A percentile compares a stretch with the other conserved stretches of the same genome.
These are phyloP conservation scores for Todus mexicanus DNA, from an alignment of 2,797 vertebrate genomes.

Conservation along the genomic window DNA sequence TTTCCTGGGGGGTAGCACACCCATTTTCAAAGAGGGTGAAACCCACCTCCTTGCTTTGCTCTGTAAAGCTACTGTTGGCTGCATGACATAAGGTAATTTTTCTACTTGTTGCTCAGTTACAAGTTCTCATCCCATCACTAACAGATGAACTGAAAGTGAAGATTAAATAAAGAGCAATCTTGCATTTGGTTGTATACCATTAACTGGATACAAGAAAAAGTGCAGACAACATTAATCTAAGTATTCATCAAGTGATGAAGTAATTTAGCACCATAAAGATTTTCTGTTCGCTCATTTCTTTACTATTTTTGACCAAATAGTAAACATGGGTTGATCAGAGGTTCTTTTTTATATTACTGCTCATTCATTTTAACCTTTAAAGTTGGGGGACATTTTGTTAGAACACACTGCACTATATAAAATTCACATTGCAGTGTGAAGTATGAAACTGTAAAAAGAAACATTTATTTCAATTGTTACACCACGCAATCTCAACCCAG, in stretches of 20 bases:
- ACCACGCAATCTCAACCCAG: not conserved
- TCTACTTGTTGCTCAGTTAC: not conserved
- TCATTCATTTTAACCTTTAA: slow-evolving; percentile 26
- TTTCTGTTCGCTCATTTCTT: not conserved
- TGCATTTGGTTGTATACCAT: not conserved
- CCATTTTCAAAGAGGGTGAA: not conserved
- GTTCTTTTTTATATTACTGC: not conserved
- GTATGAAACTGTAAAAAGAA: slow-evolving; percentile 29
- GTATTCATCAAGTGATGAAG: not conserved
- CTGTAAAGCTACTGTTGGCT: not conserved
- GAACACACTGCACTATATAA: not conserved
- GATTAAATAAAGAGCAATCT: not conserved
- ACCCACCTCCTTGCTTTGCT: not conserved
- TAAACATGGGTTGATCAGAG: not conserved
- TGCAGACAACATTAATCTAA: slow-evolving; percentile 23
- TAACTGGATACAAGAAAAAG: not conserved
- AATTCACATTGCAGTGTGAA: not conserved
- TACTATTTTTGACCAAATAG: not conserved
- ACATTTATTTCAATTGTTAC: not conserved
- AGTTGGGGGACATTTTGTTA: not conserved
- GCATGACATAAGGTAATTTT: not conserved
- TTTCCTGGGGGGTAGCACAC: not conserved
- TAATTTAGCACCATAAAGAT: slow-evolving; percentile 19
- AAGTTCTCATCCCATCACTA: not conserved
- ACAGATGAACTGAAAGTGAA: not conserved